phyloP scores from a whole-genome alignment of 2,113 vertebrate genomes.

The Paralichthys olivaceus region DNA sequence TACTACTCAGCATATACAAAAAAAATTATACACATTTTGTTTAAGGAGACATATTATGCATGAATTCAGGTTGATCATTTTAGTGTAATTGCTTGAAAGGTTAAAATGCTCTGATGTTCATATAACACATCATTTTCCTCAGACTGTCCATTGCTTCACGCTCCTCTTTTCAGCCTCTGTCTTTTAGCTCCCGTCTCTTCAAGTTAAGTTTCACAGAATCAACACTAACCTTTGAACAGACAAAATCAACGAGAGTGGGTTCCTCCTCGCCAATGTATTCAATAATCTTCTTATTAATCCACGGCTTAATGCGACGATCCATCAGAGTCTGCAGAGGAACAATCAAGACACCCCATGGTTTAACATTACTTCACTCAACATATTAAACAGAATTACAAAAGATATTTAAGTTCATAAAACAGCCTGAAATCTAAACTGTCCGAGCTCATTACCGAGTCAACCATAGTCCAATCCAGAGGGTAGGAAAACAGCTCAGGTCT shows the following conservation, averaged over 20 bases:
- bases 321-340: constrained; percentile 87
- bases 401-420: not conserved
- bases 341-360: not conserved
- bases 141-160: too few relatives aligned
- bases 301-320: constrained; percentile 97
- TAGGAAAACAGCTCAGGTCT: constrained; percentile 98
- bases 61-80: too few relatives aligned
- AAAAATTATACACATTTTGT: too few relatives aligned
- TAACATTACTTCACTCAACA: not conserved
- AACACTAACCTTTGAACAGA: constrained; percentile 93
- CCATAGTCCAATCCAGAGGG: constrained; percentile 97
- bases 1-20: too few relatives aligned
- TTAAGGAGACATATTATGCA: too few relatives aligned
- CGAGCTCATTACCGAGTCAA: constrained; percentile 89
- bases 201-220: not conserved
- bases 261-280: constrained; percentile 99
- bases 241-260: constrained; percentile 96
- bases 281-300: constrained; percentile 99
- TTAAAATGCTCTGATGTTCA: too few relatives aligned
- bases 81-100: too few relatives aligned
- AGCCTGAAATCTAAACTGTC: not conserved
- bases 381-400: not conserved
- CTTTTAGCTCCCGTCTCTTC: too few relatives aligned
- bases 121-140: too few relatives aligned
- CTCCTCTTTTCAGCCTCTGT: too few relatives aligned